Evolutionary conservation across 2,113 vertebrate genomes (phyloP), one percentile per base, ranked within the genome.

Genomic region (Syngnathus typhle): DNA sequence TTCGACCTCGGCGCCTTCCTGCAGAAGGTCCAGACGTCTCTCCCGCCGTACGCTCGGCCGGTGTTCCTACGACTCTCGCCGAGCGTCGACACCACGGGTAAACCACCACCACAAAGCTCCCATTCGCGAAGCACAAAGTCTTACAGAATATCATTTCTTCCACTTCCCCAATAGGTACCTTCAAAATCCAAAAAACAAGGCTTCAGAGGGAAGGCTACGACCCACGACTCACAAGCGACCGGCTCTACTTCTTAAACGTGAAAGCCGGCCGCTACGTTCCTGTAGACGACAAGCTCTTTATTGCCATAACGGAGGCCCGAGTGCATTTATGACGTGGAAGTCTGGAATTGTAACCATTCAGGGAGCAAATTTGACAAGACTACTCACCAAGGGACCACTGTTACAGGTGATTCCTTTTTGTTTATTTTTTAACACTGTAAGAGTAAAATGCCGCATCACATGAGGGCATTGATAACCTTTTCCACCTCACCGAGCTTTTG

Each of bases 151-250:
- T 44, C 12, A 13, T 38, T 7, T 39, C 55, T 0, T 44, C 6
- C 44, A 44, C 23, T 41, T 74, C 38, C 44, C 5, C 2, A 39
- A 5, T 66, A 97, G 95, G 94, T 52, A 98, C 95, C 0, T 98
- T 96, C 80, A 98, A 98, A 88, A 94, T 98, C 72, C 94, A 95
- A 89, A 98, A 98, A 85, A 98, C 93, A 1, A 85, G 93, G 47
- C 77, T 98, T 19, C 95, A 95, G 80, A 91, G 75, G 12, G 94
- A 98, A 71, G 93, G 92, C 49, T 98, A 88, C 0, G 89, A 96
- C 78, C 93, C 92, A 0, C 90, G 91, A 11, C 91, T 92, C 64
- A 94, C 88, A 4, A 82, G 89, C 0, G 95, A 98, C 78, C 91
- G 79, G 32, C 90, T 96, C 78, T 95, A 92, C 87, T 94, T 95